Conservation (phyloP, 2,888 invertebrate genomes). For the Apodemia duryi region DNA sequence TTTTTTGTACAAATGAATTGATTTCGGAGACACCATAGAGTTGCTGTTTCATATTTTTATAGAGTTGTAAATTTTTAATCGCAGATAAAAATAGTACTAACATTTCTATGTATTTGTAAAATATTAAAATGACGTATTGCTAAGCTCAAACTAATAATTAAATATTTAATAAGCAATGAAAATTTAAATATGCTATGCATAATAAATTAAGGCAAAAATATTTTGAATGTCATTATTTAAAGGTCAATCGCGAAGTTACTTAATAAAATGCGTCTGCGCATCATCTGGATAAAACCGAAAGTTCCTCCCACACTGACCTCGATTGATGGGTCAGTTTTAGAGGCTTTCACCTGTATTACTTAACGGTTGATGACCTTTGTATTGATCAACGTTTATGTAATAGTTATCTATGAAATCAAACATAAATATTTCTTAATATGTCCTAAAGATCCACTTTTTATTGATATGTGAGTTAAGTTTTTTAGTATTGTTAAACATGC, state of each 20-base stretch:
- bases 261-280: constrained; percentile 34
- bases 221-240: constrained; percentile 34
- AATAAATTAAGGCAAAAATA: background rate
- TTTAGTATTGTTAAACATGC: too few species aligned
- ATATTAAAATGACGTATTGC: background rate
- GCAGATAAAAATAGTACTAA: background rate
- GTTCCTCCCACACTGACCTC: constrained; percentile 47
- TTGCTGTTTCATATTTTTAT: too few species aligned
- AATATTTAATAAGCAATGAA: background rate
- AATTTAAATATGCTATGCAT: background rate
- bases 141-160: background rate
- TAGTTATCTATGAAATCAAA: constrained; percentile 26
- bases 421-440: constrained; percentile 29
- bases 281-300: constrained; percentile 53
- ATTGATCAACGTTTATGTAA: constrained; percentile 47
- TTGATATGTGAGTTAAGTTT: background rate
- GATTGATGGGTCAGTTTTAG: constrained; percentile 48
- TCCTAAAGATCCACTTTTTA: constrained; percentile 8
- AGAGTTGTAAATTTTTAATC: background rate
- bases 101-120: background rate
- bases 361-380: constrained; percentile 52
- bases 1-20: too few species aligned
- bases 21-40: too few species aligned
- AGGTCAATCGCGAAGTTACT: constrained; percentile 45
- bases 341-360: constrained; percentile 62